A percentile compares a stretch with the other conserved stretches of the same genome.
phyloP scores from a whole-genome alignment of 2,797 vertebrate genomes.

The Anas capensis region DNA sequence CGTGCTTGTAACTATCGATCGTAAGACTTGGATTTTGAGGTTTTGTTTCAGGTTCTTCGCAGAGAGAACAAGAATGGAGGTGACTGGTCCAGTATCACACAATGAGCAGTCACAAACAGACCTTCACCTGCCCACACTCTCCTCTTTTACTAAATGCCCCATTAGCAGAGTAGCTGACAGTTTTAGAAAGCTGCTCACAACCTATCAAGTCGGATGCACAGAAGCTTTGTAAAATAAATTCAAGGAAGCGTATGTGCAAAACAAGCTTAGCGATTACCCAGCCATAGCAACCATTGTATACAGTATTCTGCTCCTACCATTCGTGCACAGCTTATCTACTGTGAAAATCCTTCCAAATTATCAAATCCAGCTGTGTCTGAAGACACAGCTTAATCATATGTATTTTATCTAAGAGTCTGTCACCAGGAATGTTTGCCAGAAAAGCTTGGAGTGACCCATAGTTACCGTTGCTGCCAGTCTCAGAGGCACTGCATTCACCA shows the following conservation, averaged over 20 bases:
- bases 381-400: neutral
- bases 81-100: neutral
- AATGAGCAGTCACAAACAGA: neutral
- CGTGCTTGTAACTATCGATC: neutral
- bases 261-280: neutral
- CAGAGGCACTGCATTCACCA: rapidly evolving
- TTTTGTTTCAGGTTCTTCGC: neutral
- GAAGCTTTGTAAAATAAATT: neutral
- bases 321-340: neutral
- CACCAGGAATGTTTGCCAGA: neutral
- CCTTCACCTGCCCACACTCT: neutral
- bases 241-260: rapidly evolving
- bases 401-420: neutral
- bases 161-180: neutral
- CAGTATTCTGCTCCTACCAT: neutral
- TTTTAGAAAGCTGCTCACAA: neutral
- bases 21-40: neutral
- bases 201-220: neutral
- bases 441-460: neutral
- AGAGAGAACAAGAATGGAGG: neutral
- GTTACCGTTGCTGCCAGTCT: neutral
- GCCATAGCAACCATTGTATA: rapidly evolving
- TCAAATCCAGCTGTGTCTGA: neutral
- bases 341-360: neutral
- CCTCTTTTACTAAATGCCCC: neutral